Evolutionary conservation across 2,113 vertebrate species (phyloP), one percentile per base, ranked within the genome.

Genomic region (Muntiacus muntjak): DNA sequence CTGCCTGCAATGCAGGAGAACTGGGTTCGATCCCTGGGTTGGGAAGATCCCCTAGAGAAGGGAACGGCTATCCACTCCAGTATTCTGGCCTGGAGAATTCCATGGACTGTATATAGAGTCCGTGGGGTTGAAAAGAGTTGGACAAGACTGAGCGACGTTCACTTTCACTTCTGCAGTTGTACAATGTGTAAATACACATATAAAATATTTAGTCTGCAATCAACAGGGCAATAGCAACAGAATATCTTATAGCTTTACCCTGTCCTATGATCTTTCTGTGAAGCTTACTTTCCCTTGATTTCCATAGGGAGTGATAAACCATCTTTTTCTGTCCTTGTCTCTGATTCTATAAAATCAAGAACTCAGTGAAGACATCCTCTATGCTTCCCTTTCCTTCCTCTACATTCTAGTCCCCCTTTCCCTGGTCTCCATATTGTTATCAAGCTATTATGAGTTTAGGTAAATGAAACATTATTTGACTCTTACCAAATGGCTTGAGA

Each of bases 391-490:
- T 95, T 1, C 15, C 16, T 95, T 62, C n/a, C 54, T 93, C 94
- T 89, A 47, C 17, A 78, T 62, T 64, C 36, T 28, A 55, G 67
- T 86, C 30, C 33, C 33, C 10, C 12, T 67, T 57, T 58, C 43
- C 74, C 62, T 87, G 12, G 28, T 84, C 54, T 58, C 47, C 28
- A 15, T 50, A 30, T 54, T 95, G n/a, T 28, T 67, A 54, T 71
- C 62, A 87, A 85, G 12, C 43, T 96, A 25, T 52, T 96, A 54
- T 40, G 13, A 40, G 28, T 85, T n/a, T 82, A 96, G 86, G 79
- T 88, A 95, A 97, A 96, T 97, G 52, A 95, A 98, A 98, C 94
- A 97, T 93, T 97, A 97, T 82, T 91, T 92, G 55, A 71, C 23
- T 97, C 62, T 97, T 95, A 57, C 62, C 36, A 88, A 89, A 90